These are phyloP conservation scores for Halocaridina rubra DNA, from an alignment of 2,888 invertebrate species.

Conservation along the genomic window DNA sequence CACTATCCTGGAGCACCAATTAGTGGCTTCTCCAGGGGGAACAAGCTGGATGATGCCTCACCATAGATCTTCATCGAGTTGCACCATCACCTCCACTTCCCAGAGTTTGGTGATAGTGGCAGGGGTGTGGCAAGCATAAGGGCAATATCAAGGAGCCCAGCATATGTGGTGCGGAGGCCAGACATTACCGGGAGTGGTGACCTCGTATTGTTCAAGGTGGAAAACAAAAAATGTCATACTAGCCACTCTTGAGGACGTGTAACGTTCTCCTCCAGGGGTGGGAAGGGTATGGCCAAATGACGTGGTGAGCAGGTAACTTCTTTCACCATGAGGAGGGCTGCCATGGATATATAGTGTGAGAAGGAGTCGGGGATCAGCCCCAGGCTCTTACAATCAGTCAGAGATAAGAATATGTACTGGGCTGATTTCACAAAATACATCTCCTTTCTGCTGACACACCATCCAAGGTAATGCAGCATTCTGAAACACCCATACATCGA, in stretches of 20 bases:
- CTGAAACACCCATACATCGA: neutral
- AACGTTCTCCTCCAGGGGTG: neutral
- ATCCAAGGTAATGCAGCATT: neutral
- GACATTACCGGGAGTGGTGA: too few species aligned
- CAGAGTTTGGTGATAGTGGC: too few species aligned
- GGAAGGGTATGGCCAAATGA: neutral
- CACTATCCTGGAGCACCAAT: slow-evolving; percentile 21
- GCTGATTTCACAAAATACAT: too few species aligned
- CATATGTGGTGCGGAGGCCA: too few species aligned
- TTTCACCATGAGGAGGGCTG: neutral
- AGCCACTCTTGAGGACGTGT: too few species aligned
- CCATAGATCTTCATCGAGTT: neutral
- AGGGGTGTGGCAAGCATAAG: too few species aligned
- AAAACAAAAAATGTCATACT: too few species aligned
- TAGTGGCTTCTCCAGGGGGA: slow-evolving; percentile 4
- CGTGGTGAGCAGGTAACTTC: neutral
- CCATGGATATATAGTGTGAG: too few species aligned
- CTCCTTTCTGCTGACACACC: too few species aligned
- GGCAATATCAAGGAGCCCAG: too few species aligned
- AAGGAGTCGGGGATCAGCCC: too few species aligned
- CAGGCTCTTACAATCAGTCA: neutral
- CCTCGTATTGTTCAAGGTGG: neutral
- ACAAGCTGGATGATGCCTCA: too few species aligned
- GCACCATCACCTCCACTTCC: neutral
- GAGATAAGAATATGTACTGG: neutral